A percentile compares a stretch with the other conserved stretches of the same genome.
phyloP scores from a whole-genome alignment of 2,113 vertebrate species.

The Hyaena hyaena region DNA sequence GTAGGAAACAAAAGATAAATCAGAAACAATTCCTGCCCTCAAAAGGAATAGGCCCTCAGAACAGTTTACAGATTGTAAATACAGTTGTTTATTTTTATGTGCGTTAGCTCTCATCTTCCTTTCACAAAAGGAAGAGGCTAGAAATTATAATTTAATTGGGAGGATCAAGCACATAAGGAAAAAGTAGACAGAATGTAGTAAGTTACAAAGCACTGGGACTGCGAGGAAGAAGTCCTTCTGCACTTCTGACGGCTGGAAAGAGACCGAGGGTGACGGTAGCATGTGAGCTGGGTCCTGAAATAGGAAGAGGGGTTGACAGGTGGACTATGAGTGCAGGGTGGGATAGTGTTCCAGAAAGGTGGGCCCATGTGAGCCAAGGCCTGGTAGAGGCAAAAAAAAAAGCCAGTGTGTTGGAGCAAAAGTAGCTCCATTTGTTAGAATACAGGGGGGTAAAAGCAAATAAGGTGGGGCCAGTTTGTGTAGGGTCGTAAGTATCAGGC shows the following conservation, averaged over 20 bases:
- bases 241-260: background rate
- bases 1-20: slow-evolving; percentile 39
- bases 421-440: slow-evolving; percentile 1
- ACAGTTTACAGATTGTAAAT: background rate
- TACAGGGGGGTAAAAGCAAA: background rate
- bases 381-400: background rate
- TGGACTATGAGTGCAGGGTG: background rate
- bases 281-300: background rate
- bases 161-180: background rate
- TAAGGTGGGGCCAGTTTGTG: background rate
- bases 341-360: background rate
- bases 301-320: background rate
- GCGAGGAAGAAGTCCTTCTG: background rate
- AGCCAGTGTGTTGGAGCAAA: background rate
- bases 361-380: background rate
- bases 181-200: background rate
- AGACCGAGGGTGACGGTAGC: background rate
- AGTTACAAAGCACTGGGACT: background rate
- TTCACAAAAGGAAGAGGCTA: background rate
- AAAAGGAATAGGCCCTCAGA: background rate
- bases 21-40: background rate
- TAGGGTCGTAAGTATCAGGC: slow-evolving; percentile 45
- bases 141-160: background rate
- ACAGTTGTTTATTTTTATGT: background rate
- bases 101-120: background rate